Evolutionary conservation across 2,797 vertebrate genomes (phyloP), one percentile per base, ranked within the genome.

Genomic region (Lindbergichthys nudifrons): DNA sequence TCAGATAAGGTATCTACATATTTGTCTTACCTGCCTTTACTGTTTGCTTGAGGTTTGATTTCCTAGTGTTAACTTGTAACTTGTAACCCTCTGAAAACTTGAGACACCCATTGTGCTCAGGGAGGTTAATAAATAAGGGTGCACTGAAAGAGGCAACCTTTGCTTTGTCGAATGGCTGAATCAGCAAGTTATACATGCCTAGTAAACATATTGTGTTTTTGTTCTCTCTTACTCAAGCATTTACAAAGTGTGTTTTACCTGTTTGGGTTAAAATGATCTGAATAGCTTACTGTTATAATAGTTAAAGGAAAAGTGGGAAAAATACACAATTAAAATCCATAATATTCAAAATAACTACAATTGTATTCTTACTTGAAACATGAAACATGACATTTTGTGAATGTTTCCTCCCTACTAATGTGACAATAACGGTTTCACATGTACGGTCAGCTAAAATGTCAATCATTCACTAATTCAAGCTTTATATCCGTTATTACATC

Each of bases 71-170:
- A 50, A 60, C 30, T 47, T 67, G 59, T 56, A 26, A 42, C 48
- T 10, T 46, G 43, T 14, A 67, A 47, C 18, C 3, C 6, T 26
- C 32, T 52, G 47, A 64, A 16, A 47, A 30, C 57, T 53, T 45
- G 4, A 41, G 11, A 60, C n/a, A 53, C 51, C 51, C 50, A 53
- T 10, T 67, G 21, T 63, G 36, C 59, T 70, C 10, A 18, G 43
- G 56, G 18, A 54, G 43, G 63, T 74, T 68, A 71, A 80, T 74
- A 68, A 56, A 63, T 64, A 60, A 1, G 3, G 19, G 39, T 18
- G 64, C n/a, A 60, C 43, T 41, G 59, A 70, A 36, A 32, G 52
- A 63, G 43, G 19, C 62, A 70, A 63, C 45, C 39, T 62, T 62
- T 52, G 46, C 32, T 73, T 72, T n/a, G 3, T 26, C 48, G 41